Evolutionary conservation across 2,888 invertebrate genomes (phyloP).

Genomic region (Tridacna crocea): DNA sequence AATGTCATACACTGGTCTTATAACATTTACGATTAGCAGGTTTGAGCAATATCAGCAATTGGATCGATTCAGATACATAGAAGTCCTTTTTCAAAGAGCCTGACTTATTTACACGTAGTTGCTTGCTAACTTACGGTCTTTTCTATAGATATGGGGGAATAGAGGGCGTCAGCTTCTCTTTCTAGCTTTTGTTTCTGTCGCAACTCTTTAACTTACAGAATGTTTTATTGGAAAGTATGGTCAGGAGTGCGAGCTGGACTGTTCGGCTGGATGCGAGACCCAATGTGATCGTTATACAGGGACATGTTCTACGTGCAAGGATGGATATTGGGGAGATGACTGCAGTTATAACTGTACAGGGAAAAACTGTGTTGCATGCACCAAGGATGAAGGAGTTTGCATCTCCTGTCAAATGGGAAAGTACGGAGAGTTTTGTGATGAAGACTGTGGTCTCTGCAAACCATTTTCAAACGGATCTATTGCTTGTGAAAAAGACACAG

Average conservation of each 20-base stretch:
- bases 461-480: conserved; percentile 28
- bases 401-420: conserved; percentile 33
- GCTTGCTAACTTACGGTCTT: too few relatives aligned
- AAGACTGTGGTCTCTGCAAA: conserved; percentile 40
- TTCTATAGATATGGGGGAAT: too few relatives aligned
- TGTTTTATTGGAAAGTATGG: conserved; percentile 44
- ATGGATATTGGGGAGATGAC: conserved; percentile 41
- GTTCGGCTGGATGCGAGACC: conserved; percentile 27
- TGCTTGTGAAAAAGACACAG: conserved; percentile 43
- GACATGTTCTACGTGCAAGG: conserved; percentile 37
- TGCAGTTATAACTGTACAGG: conserved; percentile 38
- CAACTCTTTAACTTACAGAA: conserved; percentile 31
- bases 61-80: too few relatives aligned
- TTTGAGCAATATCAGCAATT: too few relatives aligned
- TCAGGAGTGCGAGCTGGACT: conserved; percentile 34
- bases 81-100: too few relatives aligned
- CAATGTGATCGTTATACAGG: conserved; percentile 47
- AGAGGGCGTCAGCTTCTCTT: too few relatives aligned
- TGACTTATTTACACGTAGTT: too few relatives aligned
- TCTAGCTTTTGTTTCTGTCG: not conserved
- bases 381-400: conserved; percentile 38
- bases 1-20: too few relatives aligned
- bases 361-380: conserved; percentile 34
- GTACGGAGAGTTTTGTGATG: conserved; percentile 38
- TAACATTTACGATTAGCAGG: too few relatives aligned